Conservation (phyloP, 1,140 invertebrate genomes). For the Lordiphosa stackelbergi region DNA sequence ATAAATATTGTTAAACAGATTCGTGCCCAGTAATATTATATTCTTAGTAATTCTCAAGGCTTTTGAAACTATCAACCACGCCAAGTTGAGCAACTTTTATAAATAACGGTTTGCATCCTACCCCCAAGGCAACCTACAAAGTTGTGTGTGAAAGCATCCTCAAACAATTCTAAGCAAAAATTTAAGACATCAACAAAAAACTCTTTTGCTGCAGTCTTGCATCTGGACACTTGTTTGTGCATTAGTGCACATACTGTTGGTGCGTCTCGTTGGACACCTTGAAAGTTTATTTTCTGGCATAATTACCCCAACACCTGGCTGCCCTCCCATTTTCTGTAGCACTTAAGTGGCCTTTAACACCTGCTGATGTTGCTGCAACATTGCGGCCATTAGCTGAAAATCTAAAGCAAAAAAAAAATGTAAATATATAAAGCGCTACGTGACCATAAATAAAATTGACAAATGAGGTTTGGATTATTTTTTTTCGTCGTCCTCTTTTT, state of each 20-base stretch:
- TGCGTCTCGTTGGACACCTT: constrained; percentile 24
- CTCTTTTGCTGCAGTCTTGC: constrained; percentile 3
- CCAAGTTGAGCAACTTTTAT: too few species aligned
- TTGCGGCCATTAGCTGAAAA: constrained; percentile 39
- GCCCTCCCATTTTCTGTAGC: constrained; percentile 37
- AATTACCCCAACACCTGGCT: constrained; percentile 43
- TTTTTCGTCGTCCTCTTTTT: constrained; percentile 23
- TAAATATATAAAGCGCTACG: constrained; percentile 50
- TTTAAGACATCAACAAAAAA: constrained; percentile 1
- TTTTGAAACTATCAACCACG: too few species aligned
- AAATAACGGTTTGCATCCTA: too few species aligned
- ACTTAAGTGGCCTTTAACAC: constrained; percentile 74
- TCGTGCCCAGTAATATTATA: too few species aligned
- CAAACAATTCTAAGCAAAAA: constrained; percentile 20
- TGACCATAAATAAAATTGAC: constrained; percentile 74
- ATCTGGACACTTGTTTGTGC: constrained; percentile 16
- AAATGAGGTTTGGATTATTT: constrained; percentile 46
- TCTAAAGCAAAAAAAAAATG: constrained; percentile 33
- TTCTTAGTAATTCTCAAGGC: too few species aligned
- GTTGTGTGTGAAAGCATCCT: too few species aligned
- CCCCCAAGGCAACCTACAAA: too few species aligned
- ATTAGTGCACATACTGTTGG: constrained; percentile 11
- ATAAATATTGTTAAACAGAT: too few species aligned
- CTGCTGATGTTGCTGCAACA: constrained; percentile 41
- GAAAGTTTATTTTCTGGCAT: constrained; percentile 15